Evolutionary conservation across 92 coral and sea anemone genomes (phyloP).

Genomic region (Plumapathes pennacea): DNA sequence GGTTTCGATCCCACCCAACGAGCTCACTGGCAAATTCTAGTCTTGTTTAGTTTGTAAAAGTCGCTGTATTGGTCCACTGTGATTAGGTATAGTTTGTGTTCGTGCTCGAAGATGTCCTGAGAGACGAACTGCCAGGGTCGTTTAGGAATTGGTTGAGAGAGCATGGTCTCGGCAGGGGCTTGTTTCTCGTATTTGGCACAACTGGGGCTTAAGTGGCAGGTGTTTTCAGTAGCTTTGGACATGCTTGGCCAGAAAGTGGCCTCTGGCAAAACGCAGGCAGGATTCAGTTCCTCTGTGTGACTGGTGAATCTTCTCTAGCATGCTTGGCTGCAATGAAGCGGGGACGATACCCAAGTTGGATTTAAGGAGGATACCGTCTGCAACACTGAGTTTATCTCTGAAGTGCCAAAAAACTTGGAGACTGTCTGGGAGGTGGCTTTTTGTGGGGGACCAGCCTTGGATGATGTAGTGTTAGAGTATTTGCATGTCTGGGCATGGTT

Average conservation of each 20-base stretch:
- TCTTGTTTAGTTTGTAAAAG: slow-evolving; percentile 5
- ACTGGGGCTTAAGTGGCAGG: slow-evolving; percentile 13
- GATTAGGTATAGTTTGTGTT: slow-evolving; percentile 12
- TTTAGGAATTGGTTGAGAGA: slow-evolving; percentile 21
- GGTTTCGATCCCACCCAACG: too few relatives aligned
- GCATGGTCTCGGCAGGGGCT: slow-evolving; percentile 20
- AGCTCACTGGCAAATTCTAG: too few relatives aligned
- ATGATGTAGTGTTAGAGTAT: slow-evolving; percentile 31
- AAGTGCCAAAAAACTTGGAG: slow-evolving; percentile 42
- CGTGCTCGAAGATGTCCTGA: slow-evolving; percentile 13
- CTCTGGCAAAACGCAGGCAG: slow-evolving; percentile 30
- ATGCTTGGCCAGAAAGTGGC: slow-evolving; percentile 29
- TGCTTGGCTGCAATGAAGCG: neutral
- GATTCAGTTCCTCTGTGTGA: slow-evolving; percentile 27
- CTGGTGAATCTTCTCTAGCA: slow-evolving; percentile 21
- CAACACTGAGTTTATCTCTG: slow-evolving; percentile 33
- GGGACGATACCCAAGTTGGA: slow-evolving; percentile 13
- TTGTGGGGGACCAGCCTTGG: slow-evolving; percentile 41
- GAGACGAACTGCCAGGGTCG: slow-evolving; percentile 31
- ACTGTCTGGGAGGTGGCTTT: slow-evolving; percentile 17
- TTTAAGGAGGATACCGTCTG: slow-evolving; percentile 25
- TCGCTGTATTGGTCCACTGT: slow-evolving; percentile 18
- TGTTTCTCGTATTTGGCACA: slow-evolving; percentile 25
- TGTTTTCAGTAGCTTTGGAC: slow-evolving; percentile 23
- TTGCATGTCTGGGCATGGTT: slow-evolving; percentile 38